Percentiles rank a stretch among this genome's conserved stretches.
Conservation (phyloP, 2,888 invertebrate genomes). For the Stenoptilia bipunctidactyla region DNA sequence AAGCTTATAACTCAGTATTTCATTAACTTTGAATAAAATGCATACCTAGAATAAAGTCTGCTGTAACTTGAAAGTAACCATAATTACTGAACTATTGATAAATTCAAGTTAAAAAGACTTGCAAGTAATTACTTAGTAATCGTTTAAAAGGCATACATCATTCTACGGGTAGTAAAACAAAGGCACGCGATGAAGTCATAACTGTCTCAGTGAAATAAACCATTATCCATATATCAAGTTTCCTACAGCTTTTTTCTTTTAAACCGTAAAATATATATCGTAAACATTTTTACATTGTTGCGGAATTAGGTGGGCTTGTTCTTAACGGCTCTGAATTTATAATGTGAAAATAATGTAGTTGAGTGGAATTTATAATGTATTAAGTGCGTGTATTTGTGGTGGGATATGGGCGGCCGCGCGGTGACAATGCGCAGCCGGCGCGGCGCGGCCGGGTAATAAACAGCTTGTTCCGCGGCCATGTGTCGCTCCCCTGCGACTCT, state of each 20-base stretch:
- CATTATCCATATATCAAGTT: too few relatives aligned
- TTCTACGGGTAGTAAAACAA: not conserved
- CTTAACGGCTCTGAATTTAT: not conserved
- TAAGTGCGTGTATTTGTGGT: not conserved
- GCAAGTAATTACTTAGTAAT: too few relatives aligned
- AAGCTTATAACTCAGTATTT: too few relatives aligned
- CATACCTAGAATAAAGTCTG: too few relatives aligned
- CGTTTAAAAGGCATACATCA: too few relatives aligned
- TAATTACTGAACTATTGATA: too few relatives aligned
- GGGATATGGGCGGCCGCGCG: not conserved
- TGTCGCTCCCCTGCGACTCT: not conserved
- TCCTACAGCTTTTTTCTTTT: too few relatives aligned
- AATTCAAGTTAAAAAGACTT: too few relatives aligned
- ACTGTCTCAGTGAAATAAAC: not conserved
- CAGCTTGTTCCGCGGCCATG: not conserved
- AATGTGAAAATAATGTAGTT: not conserved
- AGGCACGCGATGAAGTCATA: not conserved
- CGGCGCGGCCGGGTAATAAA: not conserved
- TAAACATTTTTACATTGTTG: not conserved
- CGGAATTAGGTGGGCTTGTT: not conserved
- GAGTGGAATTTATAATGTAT: not conserved
- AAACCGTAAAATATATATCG: not conserved
- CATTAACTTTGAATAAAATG: too few relatives aligned
- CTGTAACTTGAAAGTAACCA: too few relatives aligned
- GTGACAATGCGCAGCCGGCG: not conserved